Conservation (phyloP, 2,113 vertebrate genomes). For the Himantopus leucocephalus region DNA sequence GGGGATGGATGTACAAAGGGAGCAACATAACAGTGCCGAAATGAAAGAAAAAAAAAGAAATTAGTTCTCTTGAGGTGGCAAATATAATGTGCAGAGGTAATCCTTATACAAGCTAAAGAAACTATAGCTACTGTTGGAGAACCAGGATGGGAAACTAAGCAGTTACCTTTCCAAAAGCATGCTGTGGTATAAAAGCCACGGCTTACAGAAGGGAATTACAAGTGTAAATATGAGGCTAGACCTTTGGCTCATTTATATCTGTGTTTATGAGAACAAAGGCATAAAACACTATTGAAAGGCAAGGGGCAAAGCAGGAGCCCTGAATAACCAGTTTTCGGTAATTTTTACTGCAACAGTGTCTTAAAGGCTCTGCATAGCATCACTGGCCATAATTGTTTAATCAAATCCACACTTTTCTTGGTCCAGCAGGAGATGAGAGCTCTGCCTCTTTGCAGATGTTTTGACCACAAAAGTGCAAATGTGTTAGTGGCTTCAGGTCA, state of each 20-base stretch:
- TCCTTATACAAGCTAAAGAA: background rate
- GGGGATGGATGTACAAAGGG: background rate
- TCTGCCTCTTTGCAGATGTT: background rate
- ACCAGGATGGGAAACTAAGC: background rate
- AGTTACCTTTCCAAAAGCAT: background rate
- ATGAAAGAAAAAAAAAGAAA: background rate
- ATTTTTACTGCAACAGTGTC: background rate
- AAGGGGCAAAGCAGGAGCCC: background rate
- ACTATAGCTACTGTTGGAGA: background rate
- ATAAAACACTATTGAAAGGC: background rate
- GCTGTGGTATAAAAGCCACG: background rate
- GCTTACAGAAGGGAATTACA: background rate
- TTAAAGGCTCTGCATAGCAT: fast-evolving
- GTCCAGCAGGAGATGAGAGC: background rate
- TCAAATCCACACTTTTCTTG: background rate
- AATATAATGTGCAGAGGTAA: background rate
- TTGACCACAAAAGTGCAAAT: background rate
- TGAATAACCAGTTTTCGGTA: background rate
- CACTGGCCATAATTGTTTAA: background rate
- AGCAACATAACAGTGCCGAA: background rate
- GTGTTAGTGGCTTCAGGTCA: background rate
- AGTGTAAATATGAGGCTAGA: background rate
- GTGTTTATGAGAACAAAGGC: background rate
- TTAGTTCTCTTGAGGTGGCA: background rate
- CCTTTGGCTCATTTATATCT: background rate